Evolutionary conservation across 2,888 invertebrate genomes (phyloP).

Genomic region (Chrysolina americana): DNA sequence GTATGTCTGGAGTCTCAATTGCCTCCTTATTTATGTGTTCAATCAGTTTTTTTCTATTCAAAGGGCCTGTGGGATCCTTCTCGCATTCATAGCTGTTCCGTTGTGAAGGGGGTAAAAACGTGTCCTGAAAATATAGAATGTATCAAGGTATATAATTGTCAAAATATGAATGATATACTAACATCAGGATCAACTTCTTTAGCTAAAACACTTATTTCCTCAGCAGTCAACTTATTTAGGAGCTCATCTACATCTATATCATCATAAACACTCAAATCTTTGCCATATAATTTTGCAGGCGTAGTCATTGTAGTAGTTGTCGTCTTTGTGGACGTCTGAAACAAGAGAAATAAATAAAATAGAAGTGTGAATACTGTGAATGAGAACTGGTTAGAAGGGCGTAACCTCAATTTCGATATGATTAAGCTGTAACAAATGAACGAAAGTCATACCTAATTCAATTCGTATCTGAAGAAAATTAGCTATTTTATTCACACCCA

Average conservation of each 20-base stretch:
- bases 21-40: constrained; percentile 98
- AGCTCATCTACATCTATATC: constrained; percentile 97
- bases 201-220: constrained; percentile 96
- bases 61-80: constrained; percentile 95
- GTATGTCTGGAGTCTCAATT: constrained; percentile 97
- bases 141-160: constrained; percentile 20
- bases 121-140: constrained; percentile 80
- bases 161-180: constrained; percentile 71
- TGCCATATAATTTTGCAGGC: constrained; percentile 90
- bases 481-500: constrained; percentile 60
- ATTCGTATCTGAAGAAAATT: constrained; percentile 51
- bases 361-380: neutral
- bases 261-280: constrained; percentile 91
- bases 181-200: constrained; percentile 99
- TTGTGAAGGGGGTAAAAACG: constrained; percentile 95
- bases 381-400: constrained; percentile 29
- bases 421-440: constrained; percentile 46
- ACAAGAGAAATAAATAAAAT: constrained; percentile 59
- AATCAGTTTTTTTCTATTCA: constrained; percentile 94
- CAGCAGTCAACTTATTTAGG: constrained; percentile 91
- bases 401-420: constrained; percentile 41
- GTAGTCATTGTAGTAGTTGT: constrained; percentile 93
- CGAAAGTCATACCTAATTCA: constrained; percentile 50
- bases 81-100: constrained; percentile 96
- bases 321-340: constrained; percentile 86